A percentile compares a stretch with the other conserved stretches of the same genome.
Conservation (phyloP, 2,888 invertebrate species). For the Lepidocyrtoides sp. region DNA sequence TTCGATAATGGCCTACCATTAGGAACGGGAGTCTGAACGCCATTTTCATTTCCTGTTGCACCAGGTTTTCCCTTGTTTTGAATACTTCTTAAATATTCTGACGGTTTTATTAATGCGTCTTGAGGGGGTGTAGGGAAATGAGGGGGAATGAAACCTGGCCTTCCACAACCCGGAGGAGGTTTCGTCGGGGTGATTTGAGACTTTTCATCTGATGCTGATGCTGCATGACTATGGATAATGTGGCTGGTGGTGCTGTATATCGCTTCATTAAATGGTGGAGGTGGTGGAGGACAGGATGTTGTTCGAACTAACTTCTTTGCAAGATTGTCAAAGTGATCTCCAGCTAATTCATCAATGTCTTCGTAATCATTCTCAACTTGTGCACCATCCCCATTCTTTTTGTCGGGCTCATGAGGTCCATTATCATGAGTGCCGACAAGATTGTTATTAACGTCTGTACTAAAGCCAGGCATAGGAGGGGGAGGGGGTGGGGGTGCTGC, state of each 20-base stretch:
- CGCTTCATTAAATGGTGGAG: constrained; percentile 67
- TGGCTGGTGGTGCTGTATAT: constrained; percentile 43
- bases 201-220: constrained; percentile 50
- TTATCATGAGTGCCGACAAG: constrained; percentile 65
- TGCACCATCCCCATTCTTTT: constrained; percentile 51
- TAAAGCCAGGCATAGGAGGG: constrained; percentile 81
- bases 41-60: constrained; percentile 34
- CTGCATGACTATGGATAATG: constrained; percentile 32
- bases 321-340: constrained; percentile 73
- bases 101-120: constrained; percentile 96
- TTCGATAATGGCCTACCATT: constrained; percentile 73
- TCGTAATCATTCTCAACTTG: constrained; percentile 90
- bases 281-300: constrained; percentile 81
- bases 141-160: constrained; percentile 92
- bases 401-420: constrained; percentile 66
- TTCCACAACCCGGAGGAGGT: constrained; percentile 67
- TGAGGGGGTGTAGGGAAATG: constrained; percentile 92
- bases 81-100: constrained; percentile 96
- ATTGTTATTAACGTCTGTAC: constrained; percentile 73
- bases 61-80: constrained; percentile 86
- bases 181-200: constrained; percentile 69
- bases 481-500: constrained; percentile 85
- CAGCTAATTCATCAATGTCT: constrained; percentile 91
- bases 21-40: not conserved
- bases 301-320: constrained; percentile 78